Evolutionary conservation across 2,797 vertebrate species (phyloP), one percentile per base, ranked within the genome.

Genomic region (Urosaurus nigricauda): DNA sequence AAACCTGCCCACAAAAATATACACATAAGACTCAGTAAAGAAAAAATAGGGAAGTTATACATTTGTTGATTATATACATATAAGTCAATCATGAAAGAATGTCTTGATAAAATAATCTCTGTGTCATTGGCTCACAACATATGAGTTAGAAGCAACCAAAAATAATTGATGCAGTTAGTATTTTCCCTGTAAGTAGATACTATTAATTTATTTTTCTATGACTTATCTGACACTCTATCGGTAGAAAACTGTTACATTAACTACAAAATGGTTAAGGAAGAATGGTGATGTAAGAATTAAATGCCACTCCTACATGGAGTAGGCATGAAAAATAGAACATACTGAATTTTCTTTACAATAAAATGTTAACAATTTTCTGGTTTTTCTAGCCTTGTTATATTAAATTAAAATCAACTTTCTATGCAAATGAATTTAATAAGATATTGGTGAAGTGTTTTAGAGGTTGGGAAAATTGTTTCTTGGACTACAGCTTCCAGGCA

Each of bases 31-130:
- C 12, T 19, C 26, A 3, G 65, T 9, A 2, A 43, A 24, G 6
- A 8, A 2, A 9, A 29, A 29, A 29, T 51, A 83, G 13, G n/a
- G 40, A 35, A 37, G 37, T 13, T 56, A 12, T 0, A 58, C 29
- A 85, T 29, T 74, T 92, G 7, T 51, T 51, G 47, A 51, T 51
- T 8, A 83, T 21, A 87, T 91, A 65, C 35, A 29, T 7, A 17
- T 0, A 82, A 35, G 56, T 24, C 90, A 43, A 91, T 29, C 9
- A 43, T 19, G 7, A 73, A 86, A 74, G 19, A 37, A 1, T 0
- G 13, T 74, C 43, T 87, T 65, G 89, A 83, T 24, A 90, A 83
- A 8, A 11, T 7, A 7, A 88, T 84, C 75, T 92, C 75, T n/a
- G 78, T n/a, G 78, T 26, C 4, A 37, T 1, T 26, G 26, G 90